Evolutionary conservation across 2,113 vertebrate species (phyloP), one percentile per base, ranked within the genome.

Genomic region (Prunella himalayana): DNA sequence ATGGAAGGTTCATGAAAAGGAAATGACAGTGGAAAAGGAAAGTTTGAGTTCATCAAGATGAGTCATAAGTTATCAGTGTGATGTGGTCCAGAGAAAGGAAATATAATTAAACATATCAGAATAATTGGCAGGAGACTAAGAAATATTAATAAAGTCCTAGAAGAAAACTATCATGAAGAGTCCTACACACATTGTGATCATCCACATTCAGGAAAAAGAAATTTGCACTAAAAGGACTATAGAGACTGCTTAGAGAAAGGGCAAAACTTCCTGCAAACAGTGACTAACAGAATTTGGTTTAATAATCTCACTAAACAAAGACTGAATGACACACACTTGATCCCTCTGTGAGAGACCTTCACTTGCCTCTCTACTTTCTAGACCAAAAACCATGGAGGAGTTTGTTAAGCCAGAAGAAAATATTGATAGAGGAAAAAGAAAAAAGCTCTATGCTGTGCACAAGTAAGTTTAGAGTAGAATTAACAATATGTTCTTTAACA

Each of bases 221-320:
- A 59, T 85, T 93, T 69, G 5, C 91, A 45, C 80, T 85, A 69
- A 57, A 85, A 85, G 12, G 41, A 79, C 18, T 54, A 49, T 41
- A 75, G 75, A 94, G 37, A 45, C 45, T 42, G 5, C 60, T 83
- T 21, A 53, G 41, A 79, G 50, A 90, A 95, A 93, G 70, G 57
- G 61, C 76, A 94, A 84, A 85, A 72, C 86, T 95, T 95, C 88
- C 75, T 90, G 60, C 60, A 80, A 95, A 95, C 65, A 93, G 13
- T 95, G 85, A 80, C 90, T 90, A 92, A 79, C 27, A 69, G 90
- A 85, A 53, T 45, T 31, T 65, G 10, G 49, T 90, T 85, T 93
- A 85, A 95, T 70, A 91, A 30, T 68, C 41, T 86, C 20, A 16
- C 70, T 54, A 80, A 92, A 61, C 42, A 96, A 82, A 94, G 71